Base-by-base conservation (phyloP, 2,888 invertebrate species). In the Thymelicus lineola region DNA sequence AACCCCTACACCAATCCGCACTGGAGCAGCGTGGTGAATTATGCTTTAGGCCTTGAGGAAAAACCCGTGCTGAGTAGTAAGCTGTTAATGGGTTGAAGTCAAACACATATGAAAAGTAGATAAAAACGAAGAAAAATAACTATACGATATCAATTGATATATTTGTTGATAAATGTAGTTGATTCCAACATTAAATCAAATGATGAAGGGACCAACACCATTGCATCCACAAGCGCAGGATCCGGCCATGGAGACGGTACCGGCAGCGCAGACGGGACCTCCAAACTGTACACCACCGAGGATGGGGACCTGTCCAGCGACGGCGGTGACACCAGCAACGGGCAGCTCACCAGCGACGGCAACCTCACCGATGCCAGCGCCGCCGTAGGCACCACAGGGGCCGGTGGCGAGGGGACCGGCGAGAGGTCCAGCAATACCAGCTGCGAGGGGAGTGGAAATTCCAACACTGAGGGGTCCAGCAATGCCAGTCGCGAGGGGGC, bases 281-380 rank as follows among this genome's bases (percentile, higher is more conserved):
- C 71, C 75, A 73, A 80, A 81, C 9, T 71, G 62, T 36, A 81
- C 79, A 0, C 76, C 74, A n/a, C 79, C 80, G 58, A 80, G 71
- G 59, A 80, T 76, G 15, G 80, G 79, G 67, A 79, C 77, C 35
- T 77, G 73, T 35, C 80, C 79, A 15, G 68, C 70, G 10, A 80
- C 73, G 35, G 73, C 46, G 4, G 78, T 76, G 36, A 75, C 72
- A 50, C 86, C 85, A 17, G 77, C 80, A 14, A 42, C 42, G 42
- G 42, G 42, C 42, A 85, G 74, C 71, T 81, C 79, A 20, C 84
- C 84, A n/a, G 72, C 75, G 35, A 82, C 82, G 5, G 73, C 74
- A 14, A 84, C 76, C 60, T 77, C 82, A 58, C 83, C 84, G n/a
- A 77, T 69, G 63, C 83, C 83, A n/a, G 70, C 69, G 42, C 81